phyloP scores from a whole-genome alignment of 2,113 vertebrate species.

The Prunella fulvescens region DNA sequence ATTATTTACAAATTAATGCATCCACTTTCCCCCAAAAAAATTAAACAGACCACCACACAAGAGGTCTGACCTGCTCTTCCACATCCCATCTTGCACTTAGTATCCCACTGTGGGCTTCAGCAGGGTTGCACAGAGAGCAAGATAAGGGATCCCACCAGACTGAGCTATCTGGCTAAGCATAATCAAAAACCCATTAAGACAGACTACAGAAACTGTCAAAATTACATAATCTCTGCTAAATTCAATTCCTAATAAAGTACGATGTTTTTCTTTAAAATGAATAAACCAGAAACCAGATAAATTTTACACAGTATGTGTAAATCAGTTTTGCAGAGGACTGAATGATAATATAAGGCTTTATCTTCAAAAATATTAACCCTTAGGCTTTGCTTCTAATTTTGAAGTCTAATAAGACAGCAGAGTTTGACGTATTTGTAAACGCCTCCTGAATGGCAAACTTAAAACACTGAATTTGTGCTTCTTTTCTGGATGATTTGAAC shows the following conservation, averaged over 20 bases:
- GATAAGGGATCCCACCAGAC: not conserved
- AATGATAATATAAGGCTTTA: not conserved
- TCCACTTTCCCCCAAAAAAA: not conserved
- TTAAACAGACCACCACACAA: not conserved
- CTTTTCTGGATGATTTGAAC: not conserved
- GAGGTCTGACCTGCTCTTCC: not conserved
- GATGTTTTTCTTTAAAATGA: not conserved
- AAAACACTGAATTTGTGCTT: not conserved
- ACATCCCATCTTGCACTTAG: not conserved
- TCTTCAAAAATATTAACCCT: not conserved
- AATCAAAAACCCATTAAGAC: not conserved
- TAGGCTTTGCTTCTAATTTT: not conserved
- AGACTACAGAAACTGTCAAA: not conserved
- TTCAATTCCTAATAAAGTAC: not conserved
- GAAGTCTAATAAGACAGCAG: not conserved
- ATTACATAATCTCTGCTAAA: not conserved
- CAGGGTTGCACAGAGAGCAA: not conserved
- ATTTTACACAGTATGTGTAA: not conserved
- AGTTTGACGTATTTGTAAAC: not conserved
- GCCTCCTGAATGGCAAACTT: not conserved
- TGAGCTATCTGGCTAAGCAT: not conserved
- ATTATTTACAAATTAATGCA: not conserved
- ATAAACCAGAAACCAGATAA: not conserved
- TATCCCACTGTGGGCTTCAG: not conserved
- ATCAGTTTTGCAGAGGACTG: not conserved